These are phyloP conservation scores for Drosophila eohydei DNA, from an alignment of 2,888 invertebrate species.

Conservation along the genomic window DNA sequence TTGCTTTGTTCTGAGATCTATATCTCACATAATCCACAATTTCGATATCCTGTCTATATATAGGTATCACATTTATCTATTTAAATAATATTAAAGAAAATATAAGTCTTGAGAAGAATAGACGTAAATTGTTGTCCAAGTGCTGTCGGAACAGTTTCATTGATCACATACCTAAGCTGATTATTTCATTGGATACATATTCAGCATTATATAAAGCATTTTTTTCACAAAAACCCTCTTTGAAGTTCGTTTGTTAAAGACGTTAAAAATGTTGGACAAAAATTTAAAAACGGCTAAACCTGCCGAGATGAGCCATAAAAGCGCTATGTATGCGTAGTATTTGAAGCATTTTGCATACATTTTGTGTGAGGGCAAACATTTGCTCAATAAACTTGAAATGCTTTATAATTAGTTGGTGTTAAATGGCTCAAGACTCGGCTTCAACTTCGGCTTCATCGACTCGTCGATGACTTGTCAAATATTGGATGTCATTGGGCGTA, in stretches of 20 bases:
- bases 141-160: neutral
- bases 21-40: neutral
- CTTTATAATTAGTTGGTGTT: conserved; percentile 71
- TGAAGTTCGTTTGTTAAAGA: conserved; percentile 22
- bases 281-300: conserved; percentile 10
- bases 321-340: conserved; percentile 47
- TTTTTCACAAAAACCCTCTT: conserved; percentile 11
- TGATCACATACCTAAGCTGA: neutral
- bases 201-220: conserved; percentile 1
- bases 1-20: neutral
- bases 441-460: conserved; percentile 5
- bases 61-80: neutral
- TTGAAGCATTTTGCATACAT: conserved; percentile 61
- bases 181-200: conserved; percentile 9
- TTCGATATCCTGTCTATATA: neutral
- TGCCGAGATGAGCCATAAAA: conserved; percentile 32
- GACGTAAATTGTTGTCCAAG: neutral
- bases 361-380: conserved; percentile 70
- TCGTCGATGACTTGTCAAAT: conserved; percentile 62
- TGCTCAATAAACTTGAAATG: conserved; percentile 59
- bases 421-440: conserved; percentile 36
- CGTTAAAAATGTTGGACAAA: neutral
- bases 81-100: neutral
- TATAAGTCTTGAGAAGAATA: no score
- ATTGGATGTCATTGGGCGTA: conserved; percentile 43